Evolutionary conservation across 2,797 vertebrate species (phyloP).

Genomic region (Chelmon rostratus): DNA sequence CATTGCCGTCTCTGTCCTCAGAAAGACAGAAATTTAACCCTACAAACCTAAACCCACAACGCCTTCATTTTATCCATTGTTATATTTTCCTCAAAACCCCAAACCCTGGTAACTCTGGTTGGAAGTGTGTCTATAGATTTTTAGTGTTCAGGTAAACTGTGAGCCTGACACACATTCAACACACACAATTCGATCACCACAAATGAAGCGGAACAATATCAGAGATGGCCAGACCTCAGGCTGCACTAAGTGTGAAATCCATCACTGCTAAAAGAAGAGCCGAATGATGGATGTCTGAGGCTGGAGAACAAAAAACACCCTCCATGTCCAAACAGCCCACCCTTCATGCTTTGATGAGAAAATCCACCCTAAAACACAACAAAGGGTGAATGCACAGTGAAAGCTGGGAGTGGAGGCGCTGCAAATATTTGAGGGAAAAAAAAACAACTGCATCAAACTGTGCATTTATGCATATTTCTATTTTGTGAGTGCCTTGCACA

Average conservation of each 20-base stretch:
- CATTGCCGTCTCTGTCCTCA: not conserved
- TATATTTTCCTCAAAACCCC: not conserved
- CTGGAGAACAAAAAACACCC: slow-evolving; percentile 13
- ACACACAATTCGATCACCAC: not conserved
- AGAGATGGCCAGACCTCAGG: slow-evolving; percentile 48
- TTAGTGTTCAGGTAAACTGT: not conserved
- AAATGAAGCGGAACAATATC: slow-evolving; percentile 48
- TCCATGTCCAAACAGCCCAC: not conserved
- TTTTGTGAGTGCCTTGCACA: not conserved
- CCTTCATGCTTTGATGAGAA: slow-evolving; percentile 27
- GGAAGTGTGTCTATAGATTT: not conserved
- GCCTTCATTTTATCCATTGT: not conserved
- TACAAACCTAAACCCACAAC: not conserved
- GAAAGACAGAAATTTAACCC: not conserved
- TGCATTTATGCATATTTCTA: not conserved
- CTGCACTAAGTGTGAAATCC: slow-evolving; percentile 48
- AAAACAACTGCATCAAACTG: not conserved
- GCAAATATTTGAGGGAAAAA: not conserved
- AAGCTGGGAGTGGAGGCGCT: not conserved
- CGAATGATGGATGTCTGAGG: slow-evolving; percentile 46
- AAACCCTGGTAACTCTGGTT: not conserved
- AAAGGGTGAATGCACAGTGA: not conserved
- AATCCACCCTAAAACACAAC: slow-evolving; percentile 12
- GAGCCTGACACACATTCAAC: not conserved
- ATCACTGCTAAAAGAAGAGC: slow-evolving; percentile 43